phyloP scores from a whole-genome alignment of 1,140 invertebrate species.

The Centruroides sculpturatus region DNA sequence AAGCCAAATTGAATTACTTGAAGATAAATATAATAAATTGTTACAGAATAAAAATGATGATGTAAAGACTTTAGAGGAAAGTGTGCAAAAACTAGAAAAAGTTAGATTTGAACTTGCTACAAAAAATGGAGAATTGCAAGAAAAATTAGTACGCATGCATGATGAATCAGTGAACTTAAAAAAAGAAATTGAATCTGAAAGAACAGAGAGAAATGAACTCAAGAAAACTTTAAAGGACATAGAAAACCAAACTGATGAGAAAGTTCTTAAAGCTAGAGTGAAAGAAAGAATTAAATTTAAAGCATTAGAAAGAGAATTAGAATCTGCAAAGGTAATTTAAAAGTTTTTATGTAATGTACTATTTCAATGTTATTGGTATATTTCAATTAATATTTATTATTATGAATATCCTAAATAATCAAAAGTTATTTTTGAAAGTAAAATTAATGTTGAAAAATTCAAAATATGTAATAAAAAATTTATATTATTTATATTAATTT shows the following conservation, averaged over 20 bases:
- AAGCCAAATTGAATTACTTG: constrained; percentile 30
- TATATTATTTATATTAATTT: too few relatives aligned
- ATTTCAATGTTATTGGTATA: too few relatives aligned
- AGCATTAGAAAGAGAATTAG: constrained; percentile 62
- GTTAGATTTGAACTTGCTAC: constrained; percentile 41
- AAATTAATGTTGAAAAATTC: too few relatives aligned
- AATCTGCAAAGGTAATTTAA: constrained; percentile 42
- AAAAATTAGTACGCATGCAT: constrained; percentile 32
- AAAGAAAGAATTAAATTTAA: constrained; percentile 64
- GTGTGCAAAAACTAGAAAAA: constrained; percentile 21
- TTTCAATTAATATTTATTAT: too few relatives aligned
- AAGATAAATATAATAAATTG: constrained; percentile 24
- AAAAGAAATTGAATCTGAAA: constrained; percentile 22
- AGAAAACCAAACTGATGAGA: constrained; percentile 45
- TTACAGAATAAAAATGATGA: constrained; percentile 32
- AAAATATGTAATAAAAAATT: too few relatives aligned
- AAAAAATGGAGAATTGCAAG: constrained; percentile 37
- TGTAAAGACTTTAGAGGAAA: constrained; percentile 20
- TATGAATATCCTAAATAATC: too few relatives aligned
- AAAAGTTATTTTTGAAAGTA: too few relatives aligned
- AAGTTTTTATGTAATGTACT: too few relatives aligned
- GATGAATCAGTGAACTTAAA: constrained; percentile 7
- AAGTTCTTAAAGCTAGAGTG: constrained; percentile 62
- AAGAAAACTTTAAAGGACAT: constrained; percentile 52
- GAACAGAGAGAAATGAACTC: constrained; percentile 39